Base-by-base conservation (phyloP, 2,113 vertebrate species). In the Bufo bufo region DNA sequence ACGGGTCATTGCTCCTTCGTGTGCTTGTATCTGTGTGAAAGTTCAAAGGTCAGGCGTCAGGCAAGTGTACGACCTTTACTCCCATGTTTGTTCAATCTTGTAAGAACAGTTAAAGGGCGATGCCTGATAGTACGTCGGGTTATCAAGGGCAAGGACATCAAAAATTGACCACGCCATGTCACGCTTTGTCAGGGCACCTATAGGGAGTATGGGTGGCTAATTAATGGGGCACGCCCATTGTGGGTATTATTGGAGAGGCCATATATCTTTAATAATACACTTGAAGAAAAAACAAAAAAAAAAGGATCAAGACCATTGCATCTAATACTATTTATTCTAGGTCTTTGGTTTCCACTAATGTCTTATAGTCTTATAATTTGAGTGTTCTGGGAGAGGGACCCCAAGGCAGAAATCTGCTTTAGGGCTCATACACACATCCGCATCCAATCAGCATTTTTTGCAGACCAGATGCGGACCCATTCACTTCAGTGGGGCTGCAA, bases 21-120 rank as follows among this genome's bases (percentile, higher is more conserved):
- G 54, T 80, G 54, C 43, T 84, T 84, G 65, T 71, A 84, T 84
- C 4, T 77, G 84, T 85, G 54, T 63, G 45, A 85, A 85, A 85
- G 72, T 77, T 85, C 72, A 85, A 85, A 75, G 71, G 84, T 77
- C 63, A 63, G 33, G 49, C 20, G 7, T 19, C 6, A 74, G 56
- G 11, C 19, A 23, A 77, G 56, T 17, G 43, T 59, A 23, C 50
- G 6, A 85, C 58, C 71, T 77, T 69, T 83, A 50, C 61, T 69
- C n/a, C 47, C 16, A 45, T 83, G 61, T 65, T 50, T 83, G 81
- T 69, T 83, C 81, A 11, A 47, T 65, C 20, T 83, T 52, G 81
- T 66, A 50, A 49, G 12, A 83, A 33, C 61, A 23, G 16, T 69
- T 33, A 33, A 80, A 83, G 61, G 63, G 81, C 61, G 69, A 83